A percentile compares a stretch with the other conserved stretches of the same genome.
Evolutionary conservation across 2,797 vertebrate genomes (phyloP).

Genomic region (Coregonus ussuriensis): DNA sequence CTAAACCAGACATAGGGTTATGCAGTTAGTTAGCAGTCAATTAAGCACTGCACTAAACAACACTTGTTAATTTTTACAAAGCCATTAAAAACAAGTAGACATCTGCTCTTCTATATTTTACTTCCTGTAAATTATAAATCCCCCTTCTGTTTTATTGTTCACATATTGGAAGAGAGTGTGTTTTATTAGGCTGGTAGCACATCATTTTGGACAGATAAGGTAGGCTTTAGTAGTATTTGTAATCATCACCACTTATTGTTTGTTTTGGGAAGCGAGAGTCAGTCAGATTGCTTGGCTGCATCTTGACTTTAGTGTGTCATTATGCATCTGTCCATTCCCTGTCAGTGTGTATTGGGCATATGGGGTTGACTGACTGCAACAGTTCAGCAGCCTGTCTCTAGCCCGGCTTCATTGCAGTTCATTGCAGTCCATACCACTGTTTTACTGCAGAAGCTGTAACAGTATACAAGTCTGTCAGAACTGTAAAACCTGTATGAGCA

Average conservation of each 20-base stretch:
- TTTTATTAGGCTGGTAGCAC: conserved; percentile 13
- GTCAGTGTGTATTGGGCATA: background rate
- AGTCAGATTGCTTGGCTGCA: conserved; percentile 14
- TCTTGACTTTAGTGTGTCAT: background rate
- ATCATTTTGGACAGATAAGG: background rate
- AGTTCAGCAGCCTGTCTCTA: background rate
- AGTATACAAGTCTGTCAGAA: no score
- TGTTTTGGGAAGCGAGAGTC: background rate
- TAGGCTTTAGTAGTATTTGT: background rate
- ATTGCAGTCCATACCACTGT: background rate
- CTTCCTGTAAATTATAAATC: conserved; percentile 15
- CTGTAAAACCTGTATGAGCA: background rate
- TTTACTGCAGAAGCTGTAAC: background rate
- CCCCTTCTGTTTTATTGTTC: conserved; percentile 19
- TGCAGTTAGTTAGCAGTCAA: conserved; percentile 18
- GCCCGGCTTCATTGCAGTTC: background rate
- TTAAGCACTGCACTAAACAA: conserved; percentile 18
- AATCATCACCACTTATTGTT: background rate
- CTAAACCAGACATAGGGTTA: background rate
- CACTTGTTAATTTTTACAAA: background rate
- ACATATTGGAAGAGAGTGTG: conserved; percentile 15
- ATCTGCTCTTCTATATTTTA: conserved; percentile 29
- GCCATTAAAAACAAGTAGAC: conserved; percentile 26
- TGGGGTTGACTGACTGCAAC: background rate
- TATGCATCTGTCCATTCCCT: background rate